phyloP scores from a whole-genome alignment of 1,140 invertebrate species.

The Coelopa frigida region DNA sequence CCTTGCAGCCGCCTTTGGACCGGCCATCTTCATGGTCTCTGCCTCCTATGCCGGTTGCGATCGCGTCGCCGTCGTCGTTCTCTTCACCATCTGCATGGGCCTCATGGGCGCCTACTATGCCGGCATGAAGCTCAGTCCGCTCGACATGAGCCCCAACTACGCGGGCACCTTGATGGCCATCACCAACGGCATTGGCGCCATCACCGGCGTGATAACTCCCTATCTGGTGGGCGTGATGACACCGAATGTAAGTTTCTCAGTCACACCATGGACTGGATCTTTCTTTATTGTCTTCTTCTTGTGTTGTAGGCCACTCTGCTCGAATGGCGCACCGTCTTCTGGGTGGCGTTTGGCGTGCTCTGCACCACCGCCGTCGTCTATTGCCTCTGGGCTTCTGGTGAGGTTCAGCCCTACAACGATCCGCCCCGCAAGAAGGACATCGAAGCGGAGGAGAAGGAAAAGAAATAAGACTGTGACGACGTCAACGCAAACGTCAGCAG shows the following conservation, averaged over 20 bases:
- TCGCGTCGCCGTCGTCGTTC: constrained; percentile 54
- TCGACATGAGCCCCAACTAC: constrained; percentile 77
- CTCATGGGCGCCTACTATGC: constrained; percentile 71
- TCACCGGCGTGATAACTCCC: constrained; percentile 73
- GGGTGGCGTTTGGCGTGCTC: constrained; percentile 69
- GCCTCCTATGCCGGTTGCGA: constrained; percentile 76
- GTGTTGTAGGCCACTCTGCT: constrained; percentile 55
- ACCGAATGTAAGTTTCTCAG: constrained; percentile 54
- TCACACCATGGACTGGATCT: background rate
- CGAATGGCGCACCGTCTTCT: constrained; percentile 78
- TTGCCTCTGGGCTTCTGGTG: constrained; percentile 61
- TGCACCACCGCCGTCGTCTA: constrained; percentile 66
- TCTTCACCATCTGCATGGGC: constrained; percentile 66
- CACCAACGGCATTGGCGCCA: constrained; percentile 75
- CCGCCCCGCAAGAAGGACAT: constrained; percentile 18
- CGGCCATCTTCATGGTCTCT: constrained; percentile 69
- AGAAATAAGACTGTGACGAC: too few relatives aligned
- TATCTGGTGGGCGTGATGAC: constrained; percentile 70
- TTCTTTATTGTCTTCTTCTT: background rate
- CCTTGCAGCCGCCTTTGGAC: constrained; percentile 58
- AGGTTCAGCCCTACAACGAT: constrained; percentile 65
- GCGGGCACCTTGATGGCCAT: constrained; percentile 77
- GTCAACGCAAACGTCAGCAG: too few relatives aligned
- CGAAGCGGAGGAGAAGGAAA: constrained; percentile 10
- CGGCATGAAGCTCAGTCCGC: constrained; percentile 72